Evolutionary conservation across 2,113 vertebrate genomes (phyloP), one percentile per base, ranked within the genome.

Genomic region (Mesoclemmys tuberculata): DNA sequence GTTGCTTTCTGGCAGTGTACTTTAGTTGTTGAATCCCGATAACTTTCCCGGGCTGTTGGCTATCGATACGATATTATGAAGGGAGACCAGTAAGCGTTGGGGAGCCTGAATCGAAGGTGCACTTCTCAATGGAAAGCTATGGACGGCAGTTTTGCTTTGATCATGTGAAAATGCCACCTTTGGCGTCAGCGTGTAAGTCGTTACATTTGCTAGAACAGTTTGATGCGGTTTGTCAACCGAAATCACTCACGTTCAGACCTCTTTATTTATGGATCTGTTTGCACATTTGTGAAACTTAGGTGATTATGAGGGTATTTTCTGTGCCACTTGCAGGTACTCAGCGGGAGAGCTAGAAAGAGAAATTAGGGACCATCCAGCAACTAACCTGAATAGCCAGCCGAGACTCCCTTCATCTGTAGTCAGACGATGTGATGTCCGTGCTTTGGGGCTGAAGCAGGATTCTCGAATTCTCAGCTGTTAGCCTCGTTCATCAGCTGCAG

Each of bases 361-460:
- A 49, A 6, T 71, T 71, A 16, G 75, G 78, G 24, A 48, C 68
- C 22, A 3, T 78, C 78, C 29, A 21, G 84, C 41, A 61, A 82
- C 51, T 56, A 3, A 0, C 55, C 9, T 14, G 68, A 80, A 83
- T 49, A 10, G 2, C 35, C 80, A 85, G 64, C 27, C 83, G n/a
- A 64, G 82, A 0, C 38, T 49, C 88, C 49, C 55, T 77, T 51
- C n/a, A 0, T 75, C 16, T 31, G 79, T 64, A 55, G 16, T 71
- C 16, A 5, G n/a, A 9, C 64, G 18, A 71, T 2, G 0, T 8
- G 35, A 1, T 29, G 55, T 64, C 55, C 29, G 4, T 0, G 41
- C 1, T 0, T 35, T 44, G 52, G 29, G 10, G 2, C 48, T 78
- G 55, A 35, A 51, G 48, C 1, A 0, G 0, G 48, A 18, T 74